Evolutionary conservation across 2,113 vertebrate species (phyloP), one percentile per base, ranked within the genome.

Genomic region (Lota lota): DNA sequence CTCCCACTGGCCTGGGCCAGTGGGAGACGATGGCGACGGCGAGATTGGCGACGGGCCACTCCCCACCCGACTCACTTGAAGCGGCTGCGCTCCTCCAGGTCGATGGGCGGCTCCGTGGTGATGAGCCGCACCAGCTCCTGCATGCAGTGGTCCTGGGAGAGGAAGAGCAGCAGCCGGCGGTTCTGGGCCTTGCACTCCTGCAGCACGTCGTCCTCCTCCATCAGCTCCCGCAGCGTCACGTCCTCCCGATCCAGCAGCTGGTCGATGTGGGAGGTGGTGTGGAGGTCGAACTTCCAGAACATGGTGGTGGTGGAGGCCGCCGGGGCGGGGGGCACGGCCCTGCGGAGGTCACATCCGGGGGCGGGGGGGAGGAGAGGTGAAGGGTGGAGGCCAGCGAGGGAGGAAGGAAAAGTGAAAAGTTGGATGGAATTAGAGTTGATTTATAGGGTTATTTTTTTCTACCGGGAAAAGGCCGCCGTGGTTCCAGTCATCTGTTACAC

Each of bases 251-350:
- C 96, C 87, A 99, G 92, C 86, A 99, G 94, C 91, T 97, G 97
- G 89, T 99, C 97, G 5, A 99, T 93, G 17, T 97, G 95, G 11
- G 97, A 99, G 56, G 95, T 95, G 51, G 94, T 94, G 85, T 97
- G 97, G 89, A 99, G 69, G 87, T 99, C 97, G 50, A 99, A 99
- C 93, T 98, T 99, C 97, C 97, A 99, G 92, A 99, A 99, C 97
- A 99, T 99, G 90, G 78, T 92, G 54, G 82, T 88, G 81, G 87
- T 5, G 24, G 24, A 3, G 24, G 28, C 28, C 28, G 28, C 28
- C 28, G 28, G 76, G 82, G 83, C 63, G 79, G 83, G 84, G 85
- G 88, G 75, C 86, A 79, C 75, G 81, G 80, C 82, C 77, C 96
- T 97, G 74, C 0, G 72, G 11, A 18, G 15, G 70, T 33, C 28